A percentile compares a stretch with the other conserved stretches of the same genome.
Conservation (phyloP, 2,888 invertebrate genomes). For the Stenichneumon culpator region DNA sequence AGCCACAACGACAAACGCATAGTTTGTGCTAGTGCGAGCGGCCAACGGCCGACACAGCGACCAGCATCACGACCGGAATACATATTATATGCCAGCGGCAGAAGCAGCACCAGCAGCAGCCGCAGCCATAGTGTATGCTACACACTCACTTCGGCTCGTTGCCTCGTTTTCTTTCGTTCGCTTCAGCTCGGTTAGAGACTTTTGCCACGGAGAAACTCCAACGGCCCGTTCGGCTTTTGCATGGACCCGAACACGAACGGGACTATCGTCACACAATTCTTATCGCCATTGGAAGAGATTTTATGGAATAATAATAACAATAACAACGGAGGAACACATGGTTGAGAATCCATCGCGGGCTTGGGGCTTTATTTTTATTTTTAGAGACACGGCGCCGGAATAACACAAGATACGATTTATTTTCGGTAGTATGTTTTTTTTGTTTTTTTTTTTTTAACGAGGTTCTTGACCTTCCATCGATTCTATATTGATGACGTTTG, state of each 20-base stretch:
- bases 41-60: slow-evolving; percentile 40
- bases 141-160: slow-evolving; percentile 42
- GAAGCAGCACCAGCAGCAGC: neutral
- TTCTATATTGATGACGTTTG: neutral
- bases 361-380: too few relatives aligned
- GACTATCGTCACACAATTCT: neutral
- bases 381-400: too few relatives aligned
- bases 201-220: slow-evolving; percentile 46
- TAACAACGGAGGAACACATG: too few relatives aligned
- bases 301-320: too few relatives aligned
- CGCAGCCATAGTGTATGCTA: slow-evolving; percentile 24
- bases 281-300: too few relatives aligned
- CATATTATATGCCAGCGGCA: slow-evolving; percentile 43
- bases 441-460: neutral
- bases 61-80: slow-evolving; percentile 58
- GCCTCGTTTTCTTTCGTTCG: slow-evolving; percentile 35
- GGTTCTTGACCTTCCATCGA: slow-evolving; percentile 8
- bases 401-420: too few relatives aligned
- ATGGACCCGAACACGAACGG: slow-evolving; percentile 33
- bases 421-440: neutral
- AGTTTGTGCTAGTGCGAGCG: slow-evolving; percentile 27
- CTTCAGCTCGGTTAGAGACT: slow-evolving; percentile 8
- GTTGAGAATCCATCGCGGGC: too few relatives aligned
- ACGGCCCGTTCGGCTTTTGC: slow-evolving; percentile 28
- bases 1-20: slow-evolving; percentile 9